Evolutionary conservation across 1,140 invertebrate species (phyloP).

Genomic region (Drosophila ercepeae): DNA sequence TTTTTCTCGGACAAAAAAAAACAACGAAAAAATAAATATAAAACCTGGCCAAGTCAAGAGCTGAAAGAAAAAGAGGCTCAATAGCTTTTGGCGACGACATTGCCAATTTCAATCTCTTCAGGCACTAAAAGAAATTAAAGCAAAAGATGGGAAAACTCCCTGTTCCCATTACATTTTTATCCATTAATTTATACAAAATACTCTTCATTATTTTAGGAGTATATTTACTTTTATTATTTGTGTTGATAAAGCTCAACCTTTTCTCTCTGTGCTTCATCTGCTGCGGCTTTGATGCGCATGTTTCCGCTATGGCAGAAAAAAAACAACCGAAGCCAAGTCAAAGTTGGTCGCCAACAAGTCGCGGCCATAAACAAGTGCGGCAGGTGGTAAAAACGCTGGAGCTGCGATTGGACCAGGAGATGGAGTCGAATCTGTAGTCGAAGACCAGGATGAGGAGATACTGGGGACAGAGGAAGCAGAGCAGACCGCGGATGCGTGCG

Average conservation of each 20-base stretch:
- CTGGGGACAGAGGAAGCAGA: constrained; percentile 7
- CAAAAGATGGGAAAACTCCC: too few species aligned
- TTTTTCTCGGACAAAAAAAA: constrained; percentile 44
- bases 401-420: constrained; percentile 28
- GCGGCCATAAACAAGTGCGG: constrained; percentile 56
- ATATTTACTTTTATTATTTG: not conserved
- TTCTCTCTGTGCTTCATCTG: constrained; percentile 8
- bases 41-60: constrained; percentile 19
- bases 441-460: constrained; percentile 16
- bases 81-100: constrained; percentile 42
- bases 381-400: constrained; percentile 51
- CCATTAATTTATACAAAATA: not conserved
- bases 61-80: constrained; percentile 37
- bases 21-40: too few species aligned
- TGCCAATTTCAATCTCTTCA: constrained; percentile 50
- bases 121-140: constrained; percentile 18
- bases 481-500: constrained; percentile 29
- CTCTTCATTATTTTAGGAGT: not conserved
- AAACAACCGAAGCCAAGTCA: constrained; percentile 18
- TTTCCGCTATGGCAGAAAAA: constrained; percentile 42
- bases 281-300: constrained; percentile 41
- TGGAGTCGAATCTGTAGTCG: not conserved
- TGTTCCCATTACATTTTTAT: not conserved
- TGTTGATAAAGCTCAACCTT: not conserved
- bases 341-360: constrained; percentile 53